Conservation (phyloP, 2,113 vertebrate species). For the Nesogale talazaci region DNA sequence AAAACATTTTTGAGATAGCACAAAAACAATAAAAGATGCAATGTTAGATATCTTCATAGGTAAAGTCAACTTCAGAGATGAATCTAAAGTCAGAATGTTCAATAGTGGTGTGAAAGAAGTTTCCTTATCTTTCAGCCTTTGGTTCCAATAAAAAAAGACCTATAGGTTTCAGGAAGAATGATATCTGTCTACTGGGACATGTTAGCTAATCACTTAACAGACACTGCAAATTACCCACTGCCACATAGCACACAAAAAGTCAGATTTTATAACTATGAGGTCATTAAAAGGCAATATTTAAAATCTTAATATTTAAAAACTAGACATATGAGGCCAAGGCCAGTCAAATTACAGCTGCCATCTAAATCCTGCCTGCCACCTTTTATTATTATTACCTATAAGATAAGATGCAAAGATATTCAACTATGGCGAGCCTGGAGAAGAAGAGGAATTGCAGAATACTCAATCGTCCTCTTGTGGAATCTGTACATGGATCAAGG, state of each 20-base stretch:
- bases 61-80: neutral
- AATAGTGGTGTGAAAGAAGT: neutral
- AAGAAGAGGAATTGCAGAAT: no score
- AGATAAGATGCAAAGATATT: neutral
- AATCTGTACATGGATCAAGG: no score
- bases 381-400: neutral
- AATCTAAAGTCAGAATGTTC: neutral
- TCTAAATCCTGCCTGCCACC: neutral
- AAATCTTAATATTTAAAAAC: conserved; percentile 28
- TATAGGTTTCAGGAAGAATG: neutral
- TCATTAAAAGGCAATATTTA: conserved; percentile 75
- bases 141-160: neutral
- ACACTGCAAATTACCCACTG: conserved; percentile 76
- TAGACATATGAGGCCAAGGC: neutral
- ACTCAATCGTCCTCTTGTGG: no score
- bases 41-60: neutral
- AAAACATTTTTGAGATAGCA: neutral
- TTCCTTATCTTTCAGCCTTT: conserved; percentile 18
- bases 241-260: conserved; percentile 69
- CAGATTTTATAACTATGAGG: conserved; percentile 71
- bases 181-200: neutral
- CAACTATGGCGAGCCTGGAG: no score
- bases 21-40: neutral
- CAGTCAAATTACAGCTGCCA: neutral
- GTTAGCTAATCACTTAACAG: conserved; percentile 64